Base-by-base conservation (phyloP, 2,113 vertebrate species). In the Hippocampus mohnikei region DNA sequence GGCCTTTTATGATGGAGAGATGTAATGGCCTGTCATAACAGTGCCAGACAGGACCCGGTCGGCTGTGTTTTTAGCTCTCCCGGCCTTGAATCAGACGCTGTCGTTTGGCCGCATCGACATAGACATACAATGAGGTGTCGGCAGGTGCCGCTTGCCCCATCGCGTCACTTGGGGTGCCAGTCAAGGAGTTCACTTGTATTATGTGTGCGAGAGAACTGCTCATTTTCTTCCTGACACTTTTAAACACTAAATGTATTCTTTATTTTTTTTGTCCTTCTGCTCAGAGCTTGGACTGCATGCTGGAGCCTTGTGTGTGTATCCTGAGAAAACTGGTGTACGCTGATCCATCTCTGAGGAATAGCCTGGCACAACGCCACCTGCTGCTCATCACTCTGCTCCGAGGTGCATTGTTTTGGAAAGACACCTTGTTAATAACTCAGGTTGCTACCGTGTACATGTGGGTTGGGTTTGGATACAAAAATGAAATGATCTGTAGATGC, bases 291-390 rank as follows among this genome's bases (percentile, higher is more conserved):
- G 96, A 95, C 58, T 91, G 93, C 77, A 81, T 99, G 65, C 68
- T 92, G 65, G 91, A 92, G 65, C 93, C 95, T 0, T 94, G 94
- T 73, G 81, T 96, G 18, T 86, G 82, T 0, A 89, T 99, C 33
- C 85, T 99, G 72, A 92, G 96, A 78, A 98, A 98, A 82, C 83
- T 99, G 67, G 84, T 94, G 21, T 95, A 84, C 44, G 94, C 90
- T 0, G 97, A 99, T 85, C 89, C 94, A 0, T 86, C 61, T 48
- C 79, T 93, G 78, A 95, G 97, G 40, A 84, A 82, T 65, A 88
- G 91, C 52, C 90, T 99, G 55, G 93, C 95, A 2, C 91, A 94
- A 58, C 89, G 89, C 37, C 75, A 93, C 63, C 85, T 90, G 71
- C 78, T 96, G 63, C 89, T 98, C 69, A 91, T 94, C 73, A 75